Conservation (phyloP, 2,888 invertebrate genomes). For the Metellina segmentata region DNA sequence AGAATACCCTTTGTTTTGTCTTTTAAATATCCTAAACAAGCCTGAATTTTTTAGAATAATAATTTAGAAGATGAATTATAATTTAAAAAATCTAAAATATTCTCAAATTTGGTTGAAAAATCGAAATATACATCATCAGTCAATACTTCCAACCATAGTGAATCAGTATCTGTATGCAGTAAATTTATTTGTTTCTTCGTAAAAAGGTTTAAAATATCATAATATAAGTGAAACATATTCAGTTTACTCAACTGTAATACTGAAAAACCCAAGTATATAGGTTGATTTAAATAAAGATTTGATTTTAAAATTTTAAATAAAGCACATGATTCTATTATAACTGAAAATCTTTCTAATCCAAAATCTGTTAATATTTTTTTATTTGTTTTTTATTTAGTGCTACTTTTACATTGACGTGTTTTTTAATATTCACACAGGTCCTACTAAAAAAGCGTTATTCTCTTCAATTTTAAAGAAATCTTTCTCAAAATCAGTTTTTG, state of each 20-base stretch:
- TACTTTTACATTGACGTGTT: slow-evolving; percentile 43
- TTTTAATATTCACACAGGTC: slow-evolving; percentile 1
- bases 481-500: slow-evolving; percentile 23
- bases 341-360: slow-evolving; percentile 29
- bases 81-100: background rate
- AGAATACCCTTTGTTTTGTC: slow-evolving; percentile 32
- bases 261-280: slow-evolving; percentile 38
- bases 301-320: slow-evolving; percentile 39
- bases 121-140: slow-evolving; percentile 1
- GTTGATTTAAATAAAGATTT: slow-evolving; percentile 29
- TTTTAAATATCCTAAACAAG: slow-evolving; percentile 26
- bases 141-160: background rate
- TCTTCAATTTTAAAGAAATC: slow-evolving; percentile 41
- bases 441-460: slow-evolving; percentile 40
- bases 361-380: slow-evolving; percentile 37
- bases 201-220: background rate
- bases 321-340: slow-evolving; percentile 41
- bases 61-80: background rate
- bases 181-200: background rate
- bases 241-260: background rate
- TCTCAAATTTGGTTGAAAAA: slow-evolving; percentile 3
- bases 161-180: slow-evolving; percentile 12
- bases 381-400: slow-evolving; percentile 35
- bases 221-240: background rate
- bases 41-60: background rate